Percentiles rank a stretch among this genome's conserved stretches.
Evolutionary conservation across 1,140 invertebrate species (phyloP).

Genomic region (Tetranychus cinnabarinus): DNA sequence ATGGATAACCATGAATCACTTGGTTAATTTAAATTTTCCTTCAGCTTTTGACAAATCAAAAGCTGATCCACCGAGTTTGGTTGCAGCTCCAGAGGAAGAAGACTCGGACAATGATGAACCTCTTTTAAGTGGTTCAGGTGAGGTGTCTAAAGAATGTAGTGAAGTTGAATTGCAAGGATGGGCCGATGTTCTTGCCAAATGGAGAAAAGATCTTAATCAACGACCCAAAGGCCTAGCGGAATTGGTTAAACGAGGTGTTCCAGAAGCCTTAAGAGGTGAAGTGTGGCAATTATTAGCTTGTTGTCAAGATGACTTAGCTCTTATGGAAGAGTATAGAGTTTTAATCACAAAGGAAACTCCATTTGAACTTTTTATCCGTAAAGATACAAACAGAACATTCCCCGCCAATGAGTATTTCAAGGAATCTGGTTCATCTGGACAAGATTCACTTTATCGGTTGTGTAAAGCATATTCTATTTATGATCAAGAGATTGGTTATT

Average conservation of each 20-base stretch:
- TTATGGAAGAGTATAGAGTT: conserved; percentile 73
- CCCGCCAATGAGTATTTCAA: conserved; percentile 95
- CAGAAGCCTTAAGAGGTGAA: conserved; percentile 81
- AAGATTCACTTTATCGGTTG: conserved; percentile 83
- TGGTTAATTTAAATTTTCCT: too few species aligned
- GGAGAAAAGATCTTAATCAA: conserved; percentile 34
- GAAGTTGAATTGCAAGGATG: conserved; percentile 74
- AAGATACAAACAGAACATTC: conserved; percentile 93
- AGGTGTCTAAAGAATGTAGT: conserved; percentile 84
- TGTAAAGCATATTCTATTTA: conserved; percentile 91
- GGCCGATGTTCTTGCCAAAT: conserved; percentile 65
- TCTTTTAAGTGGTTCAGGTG: conserved; percentile 53
- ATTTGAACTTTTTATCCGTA: conserved; percentile 71
- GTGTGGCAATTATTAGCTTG: conserved; percentile 87
- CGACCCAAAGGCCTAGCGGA: conserved; percentile 46
- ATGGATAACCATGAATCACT: too few species aligned
- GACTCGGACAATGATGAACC: conserved; percentile 66
- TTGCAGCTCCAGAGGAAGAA: neutral
- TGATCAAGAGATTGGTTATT: conserved; percentile 92
- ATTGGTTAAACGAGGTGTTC: conserved; percentile 67
- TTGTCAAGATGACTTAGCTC: conserved; percentile 49
- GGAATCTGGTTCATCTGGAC: conserved; percentile 49
- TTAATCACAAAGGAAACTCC: conserved; percentile 74
- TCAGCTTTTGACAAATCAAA: too few species aligned
- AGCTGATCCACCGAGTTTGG: too few species aligned